phyloP scores from a whole-genome alignment of 2,797 vertebrate species.

The Dipus sagitta region DNA sequence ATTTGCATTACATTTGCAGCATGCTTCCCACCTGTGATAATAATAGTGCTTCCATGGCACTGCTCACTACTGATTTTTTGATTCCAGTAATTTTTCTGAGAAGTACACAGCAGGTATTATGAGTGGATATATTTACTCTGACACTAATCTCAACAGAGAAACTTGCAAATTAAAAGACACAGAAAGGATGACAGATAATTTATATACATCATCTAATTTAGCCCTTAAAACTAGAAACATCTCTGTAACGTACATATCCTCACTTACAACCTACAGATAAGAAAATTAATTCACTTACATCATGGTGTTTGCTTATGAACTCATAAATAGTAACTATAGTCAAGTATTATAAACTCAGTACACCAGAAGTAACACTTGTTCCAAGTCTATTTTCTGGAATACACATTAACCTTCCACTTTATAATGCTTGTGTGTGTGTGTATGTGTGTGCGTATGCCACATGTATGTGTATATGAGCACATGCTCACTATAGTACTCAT shows the following conservation, averaged over 20 bases:
- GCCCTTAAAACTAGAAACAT: not conserved
- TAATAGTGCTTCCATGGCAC: not conserved
- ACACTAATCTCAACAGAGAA: constrained; percentile 3
- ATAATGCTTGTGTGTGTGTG: not conserved
- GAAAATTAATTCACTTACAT: not conserved
- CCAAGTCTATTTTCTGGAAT: not conserved
- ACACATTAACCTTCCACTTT: not conserved
- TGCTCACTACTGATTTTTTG: not conserved
- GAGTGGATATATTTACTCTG: constrained; percentile 9
- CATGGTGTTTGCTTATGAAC: not conserved
- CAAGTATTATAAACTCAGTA: not conserved
- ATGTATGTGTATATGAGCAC: too few relatives aligned
- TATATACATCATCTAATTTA: not conserved
- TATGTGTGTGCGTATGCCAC: too few relatives aligned
- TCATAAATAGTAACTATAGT: not conserved
- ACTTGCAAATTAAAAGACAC: not conserved
- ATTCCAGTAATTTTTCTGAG: not conserved
- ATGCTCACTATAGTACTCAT: too few relatives aligned
- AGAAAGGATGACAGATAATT: not conserved
- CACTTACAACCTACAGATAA: not conserved
- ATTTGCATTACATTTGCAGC: constrained; percentile 4
- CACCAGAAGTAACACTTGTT: too few relatives aligned
- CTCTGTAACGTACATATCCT: not conserved
- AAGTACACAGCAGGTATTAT: not conserved
- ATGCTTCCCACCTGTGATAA: constrained; percentile 15